Percentiles rank a stretch among this genome's conserved stretches.
Conservation (phyloP, 2,113 vertebrate genomes). For the Rhinichthys klamathensis region DNA sequence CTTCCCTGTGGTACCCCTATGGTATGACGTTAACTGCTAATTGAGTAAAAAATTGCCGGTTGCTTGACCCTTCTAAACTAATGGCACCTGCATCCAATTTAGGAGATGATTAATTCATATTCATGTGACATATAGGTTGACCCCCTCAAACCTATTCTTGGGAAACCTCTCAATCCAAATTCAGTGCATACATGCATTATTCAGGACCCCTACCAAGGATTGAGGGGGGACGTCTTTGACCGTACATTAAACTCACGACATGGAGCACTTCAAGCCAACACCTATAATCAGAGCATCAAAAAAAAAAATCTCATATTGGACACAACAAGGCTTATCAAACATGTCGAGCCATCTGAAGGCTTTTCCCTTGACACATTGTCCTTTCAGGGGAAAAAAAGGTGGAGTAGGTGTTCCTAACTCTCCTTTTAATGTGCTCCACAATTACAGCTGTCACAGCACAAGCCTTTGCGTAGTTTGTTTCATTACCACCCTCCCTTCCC, state of each 20-base stretch:
- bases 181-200: conserved; percentile 31
- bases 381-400: conserved; percentile 51
- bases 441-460: conserved; percentile 68
- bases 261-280: conserved; percentile 45
- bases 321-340: conserved; percentile 47
- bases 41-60: conserved; percentile 49
- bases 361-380: conserved; percentile 45
- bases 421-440: conserved; percentile 65
- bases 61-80: conserved; percentile 56
- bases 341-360: conserved; percentile 8
- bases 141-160: conserved; percentile 36
- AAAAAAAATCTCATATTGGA: conserved; percentile 43
- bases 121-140: conserved; percentile 61
- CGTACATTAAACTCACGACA: conserved; percentile 36
- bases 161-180: conserved; percentile 45
- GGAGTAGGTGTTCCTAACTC: conserved; percentile 45
- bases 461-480: conserved; percentile 52
- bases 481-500: conserved; percentile 62
- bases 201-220: not conserved
- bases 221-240: not conserved
- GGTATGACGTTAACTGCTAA: conserved; percentile 44
- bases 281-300: conserved; percentile 62
- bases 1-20: conserved; percentile 19
- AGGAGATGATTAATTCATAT: conserved; percentile 58
- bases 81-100: conserved; percentile 57